Evolutionary conservation across 2,113 vertebrate species (phyloP).

Genomic region (Donacobius atricapilla): DNA sequence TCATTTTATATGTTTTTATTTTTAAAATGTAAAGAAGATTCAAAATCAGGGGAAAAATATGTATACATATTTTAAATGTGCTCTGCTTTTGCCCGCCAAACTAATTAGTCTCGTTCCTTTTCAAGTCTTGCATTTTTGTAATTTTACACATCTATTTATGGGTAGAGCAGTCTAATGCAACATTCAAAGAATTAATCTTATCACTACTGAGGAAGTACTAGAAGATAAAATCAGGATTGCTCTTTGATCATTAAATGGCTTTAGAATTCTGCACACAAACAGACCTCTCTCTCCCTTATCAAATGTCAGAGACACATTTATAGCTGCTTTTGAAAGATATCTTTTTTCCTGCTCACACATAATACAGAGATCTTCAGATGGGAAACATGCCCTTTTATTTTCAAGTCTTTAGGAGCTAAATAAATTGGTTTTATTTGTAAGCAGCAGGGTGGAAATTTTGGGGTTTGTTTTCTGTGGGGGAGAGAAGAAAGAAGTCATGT

Average conservation of each 20-base stretch:
- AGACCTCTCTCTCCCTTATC: neutral
- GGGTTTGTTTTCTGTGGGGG: neutral
- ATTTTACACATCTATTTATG: constrained; percentile 34
- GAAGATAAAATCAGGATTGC: constrained; percentile 51
- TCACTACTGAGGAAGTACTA: constrained; percentile 30
- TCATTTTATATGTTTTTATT: neutral
- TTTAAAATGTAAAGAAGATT: neutral
- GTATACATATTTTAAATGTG: neutral
- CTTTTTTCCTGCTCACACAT: neutral
- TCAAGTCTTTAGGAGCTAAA: neutral
- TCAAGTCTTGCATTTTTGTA: neutral
- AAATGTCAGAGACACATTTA: constrained; percentile 24
- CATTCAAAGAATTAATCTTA: constrained; percentile 57
- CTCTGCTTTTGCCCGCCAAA: neutral
- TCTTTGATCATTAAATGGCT: constrained; percentile 52
- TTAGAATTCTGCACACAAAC: constrained; percentile 35
- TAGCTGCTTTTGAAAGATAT: neutral
- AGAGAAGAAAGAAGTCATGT: neutral
- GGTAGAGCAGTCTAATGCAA: neutral
- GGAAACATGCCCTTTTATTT: neutral
- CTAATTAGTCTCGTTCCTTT: neutral
- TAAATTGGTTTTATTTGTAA: neutral
- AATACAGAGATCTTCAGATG: neutral
- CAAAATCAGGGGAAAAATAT: neutral
- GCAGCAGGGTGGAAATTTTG: neutral